Base-by-base conservation (phyloP, 1,140 invertebrate genomes). In the Hormaphis cornu region DNA sequence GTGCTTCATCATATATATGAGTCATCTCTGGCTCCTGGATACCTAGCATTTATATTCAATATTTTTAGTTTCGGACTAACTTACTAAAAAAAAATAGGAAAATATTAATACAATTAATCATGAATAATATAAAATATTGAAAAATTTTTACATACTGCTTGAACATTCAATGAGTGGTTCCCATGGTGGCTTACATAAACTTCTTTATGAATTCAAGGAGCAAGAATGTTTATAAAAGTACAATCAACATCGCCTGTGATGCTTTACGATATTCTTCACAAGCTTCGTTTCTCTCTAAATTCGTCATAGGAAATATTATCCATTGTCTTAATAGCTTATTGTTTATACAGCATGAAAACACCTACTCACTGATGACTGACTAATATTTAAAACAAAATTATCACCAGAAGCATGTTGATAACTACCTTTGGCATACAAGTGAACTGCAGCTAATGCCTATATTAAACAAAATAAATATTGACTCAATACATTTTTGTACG, bases 121-220 rank as follows among this genome's bases (percentile, higher is more conserved):
- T 18, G 37, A 22, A 35, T 69, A 40, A 12, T 52, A 42, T 37
- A 58, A 42, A 48, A 59, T 40, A 63, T 37, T 69, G 50, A 71
- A 46, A 40, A 40, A 35, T 42, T 70, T 70, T 3, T 53, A 54
- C 14, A 70, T 70, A 75, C 74, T 52, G 75, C 63, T 72, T 76
- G 75, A 3, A 73, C 72, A 70, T 78, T 76, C 40, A 78, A 74
- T 6, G 74, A 76, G 71, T 77, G 74, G 56, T 76, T 77, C 26
- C 69, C 69, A 73, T 77, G 77, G 16, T 75, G 69, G 69, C 77
- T 77, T 0, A 78, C 71, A 72, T 75, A 78, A 54, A 26, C 52
- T 54, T 54, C 52, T 54, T 54, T 26, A 30, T 54, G 52, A 6
- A 18, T 16, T n/a, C n/a, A 16, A 33, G 52, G 52, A 0, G 52